Percentiles rank a stretch among this genome's conserved stretches.
Evolutionary conservation across 2,797 vertebrate genomes (phyloP).

Genomic region (Artibeus jamaicensis): DNA sequence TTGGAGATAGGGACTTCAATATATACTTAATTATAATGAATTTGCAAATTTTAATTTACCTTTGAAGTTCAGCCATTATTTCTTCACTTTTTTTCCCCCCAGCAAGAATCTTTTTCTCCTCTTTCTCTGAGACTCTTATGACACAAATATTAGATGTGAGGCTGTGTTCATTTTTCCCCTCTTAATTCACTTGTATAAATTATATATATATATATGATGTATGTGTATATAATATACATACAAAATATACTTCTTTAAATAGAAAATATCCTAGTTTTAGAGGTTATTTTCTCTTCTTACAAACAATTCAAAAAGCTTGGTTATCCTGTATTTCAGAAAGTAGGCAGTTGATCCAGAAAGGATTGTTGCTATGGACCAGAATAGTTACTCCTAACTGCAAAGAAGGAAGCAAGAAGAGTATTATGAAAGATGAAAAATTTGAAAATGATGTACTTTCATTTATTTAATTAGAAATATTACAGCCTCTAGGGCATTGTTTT

Average conservation of each 20-base stretch:
- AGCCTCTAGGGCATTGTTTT: not conserved
- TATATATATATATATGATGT: not conserved
- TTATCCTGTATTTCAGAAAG: not conserved
- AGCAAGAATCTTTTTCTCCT: not conserved
- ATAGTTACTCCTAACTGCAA: constrained; percentile 21
- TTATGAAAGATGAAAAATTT: not conserved
- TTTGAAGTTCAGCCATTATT: not conserved
- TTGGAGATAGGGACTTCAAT: not conserved
- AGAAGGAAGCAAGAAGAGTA: not conserved
- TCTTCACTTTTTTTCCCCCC: not conserved
- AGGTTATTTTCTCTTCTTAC: constrained; percentile 20
- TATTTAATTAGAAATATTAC: not conserved
- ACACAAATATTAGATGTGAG: not conserved
- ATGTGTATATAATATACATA: not conserved
- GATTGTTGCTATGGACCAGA: not conserved
- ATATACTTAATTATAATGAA: constrained; percentile 5
- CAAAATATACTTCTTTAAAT: not conserved
- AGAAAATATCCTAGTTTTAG: not conserved
- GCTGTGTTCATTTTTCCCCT: not conserved
- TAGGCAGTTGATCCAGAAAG: not conserved
- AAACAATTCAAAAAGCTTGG: not conserved
- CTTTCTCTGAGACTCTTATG: not conserved
- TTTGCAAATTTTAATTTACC: constrained; percentile 5
- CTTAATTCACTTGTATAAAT: not conserved
- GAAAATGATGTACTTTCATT: not conserved